These are phyloP conservation scores for Pipistrellus pipistrellus DNA, from an alignment of 2,797 vertebrate genomes.

Conservation along the genomic window DNA sequence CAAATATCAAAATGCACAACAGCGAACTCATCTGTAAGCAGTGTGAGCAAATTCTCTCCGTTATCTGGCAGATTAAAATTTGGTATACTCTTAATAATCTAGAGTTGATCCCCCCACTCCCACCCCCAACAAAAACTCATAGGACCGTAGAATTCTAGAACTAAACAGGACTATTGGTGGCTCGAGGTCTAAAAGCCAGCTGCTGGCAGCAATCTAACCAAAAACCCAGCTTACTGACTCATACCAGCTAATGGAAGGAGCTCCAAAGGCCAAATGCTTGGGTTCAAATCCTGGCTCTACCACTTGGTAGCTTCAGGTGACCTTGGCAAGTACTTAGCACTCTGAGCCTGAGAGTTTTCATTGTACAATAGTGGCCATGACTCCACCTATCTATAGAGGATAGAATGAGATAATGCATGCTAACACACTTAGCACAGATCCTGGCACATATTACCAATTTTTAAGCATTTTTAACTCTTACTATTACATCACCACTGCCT, in stretches of 20 bases:
- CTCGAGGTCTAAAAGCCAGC: neutral
- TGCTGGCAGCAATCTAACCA: neutral
- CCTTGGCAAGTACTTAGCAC: neutral
- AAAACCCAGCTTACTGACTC: neutral
- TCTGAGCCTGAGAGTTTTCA: neutral
- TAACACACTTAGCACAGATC: neutral
- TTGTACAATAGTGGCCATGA: neutral
- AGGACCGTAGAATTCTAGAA: neutral
- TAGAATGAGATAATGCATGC: neutral
- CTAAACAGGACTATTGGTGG: neutral
- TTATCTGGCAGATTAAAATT: neutral
- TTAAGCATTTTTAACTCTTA: neutral
- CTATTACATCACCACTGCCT: neutral
- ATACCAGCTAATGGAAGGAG: neutral
- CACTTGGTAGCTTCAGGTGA: neutral
- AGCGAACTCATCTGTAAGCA: neutral
- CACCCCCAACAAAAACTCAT: neutral
- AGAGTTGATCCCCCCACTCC: neutral
- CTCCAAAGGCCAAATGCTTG: neutral
- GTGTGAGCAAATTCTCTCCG: constrained; percentile 8
- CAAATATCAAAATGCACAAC: constrained; percentile 37
- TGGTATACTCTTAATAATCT: constrained; percentile 16
- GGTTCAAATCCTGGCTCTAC: neutral
- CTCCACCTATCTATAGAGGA: neutral
- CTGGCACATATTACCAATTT: neutral